Percentiles rank a stretch among this genome's conserved stretches.
These are phyloP conservation scores for Pissodes strobi DNA, from an alignment of 1,140 invertebrate genomes.

Conservation along the genomic window DNA sequence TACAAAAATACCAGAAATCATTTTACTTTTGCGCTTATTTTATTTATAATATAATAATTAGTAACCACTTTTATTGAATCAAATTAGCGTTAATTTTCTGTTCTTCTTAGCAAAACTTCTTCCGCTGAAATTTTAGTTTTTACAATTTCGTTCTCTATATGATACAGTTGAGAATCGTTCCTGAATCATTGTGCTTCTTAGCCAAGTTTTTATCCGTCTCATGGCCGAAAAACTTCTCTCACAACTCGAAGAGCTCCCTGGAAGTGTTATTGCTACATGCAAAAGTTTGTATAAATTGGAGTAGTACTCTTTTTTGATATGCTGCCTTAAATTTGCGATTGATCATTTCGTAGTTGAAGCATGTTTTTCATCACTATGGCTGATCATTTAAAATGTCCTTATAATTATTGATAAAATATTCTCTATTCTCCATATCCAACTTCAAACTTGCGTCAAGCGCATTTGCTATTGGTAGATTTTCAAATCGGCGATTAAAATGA, in stretches of 20 bases:
- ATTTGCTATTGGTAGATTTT: background rate
- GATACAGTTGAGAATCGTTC: background rate
- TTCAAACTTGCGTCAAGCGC: background rate
- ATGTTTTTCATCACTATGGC: background rate
- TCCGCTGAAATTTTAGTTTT: no score
- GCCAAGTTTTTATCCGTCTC: background rate
- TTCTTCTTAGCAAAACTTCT: no score
- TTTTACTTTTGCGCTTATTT: no score
- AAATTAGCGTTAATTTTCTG: no score
- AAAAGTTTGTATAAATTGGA: background rate
- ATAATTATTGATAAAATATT: background rate
- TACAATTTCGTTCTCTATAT: no score
- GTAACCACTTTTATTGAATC: no score
- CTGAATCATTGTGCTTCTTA: background rate
- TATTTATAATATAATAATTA: no score
- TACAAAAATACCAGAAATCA: no score
- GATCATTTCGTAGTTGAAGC: background rate
- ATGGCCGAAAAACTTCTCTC: background rate
- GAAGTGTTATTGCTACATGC: no score
- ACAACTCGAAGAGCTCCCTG: background rate
- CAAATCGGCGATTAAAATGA: background rate
- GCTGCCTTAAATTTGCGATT: background rate
- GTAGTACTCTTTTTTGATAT: background rate
- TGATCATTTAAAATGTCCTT: background rate
- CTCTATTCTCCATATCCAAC: background rate